These are phyloP conservation scores for Carpatolechia fugitivella DNA, from an alignment of 2,888 invertebrate species.

Conservation along the genomic window DNA sequence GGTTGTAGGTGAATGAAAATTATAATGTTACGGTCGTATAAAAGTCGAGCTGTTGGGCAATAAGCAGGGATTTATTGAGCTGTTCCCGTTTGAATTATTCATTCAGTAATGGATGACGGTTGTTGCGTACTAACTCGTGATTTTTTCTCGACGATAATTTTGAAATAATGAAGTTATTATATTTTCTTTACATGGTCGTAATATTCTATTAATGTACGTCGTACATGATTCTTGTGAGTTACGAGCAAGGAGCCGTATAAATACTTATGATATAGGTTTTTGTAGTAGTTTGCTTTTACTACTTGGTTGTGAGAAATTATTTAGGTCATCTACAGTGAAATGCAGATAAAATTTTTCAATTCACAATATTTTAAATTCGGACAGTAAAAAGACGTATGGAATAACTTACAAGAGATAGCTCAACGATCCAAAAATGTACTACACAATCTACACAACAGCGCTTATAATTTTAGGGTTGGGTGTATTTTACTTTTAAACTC, in stretches of 20 bases:
- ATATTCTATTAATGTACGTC: not conserved
- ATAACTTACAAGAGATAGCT: no score
- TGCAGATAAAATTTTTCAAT: no score
- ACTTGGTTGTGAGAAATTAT: not conserved
- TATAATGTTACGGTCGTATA: conserved; percentile 21
- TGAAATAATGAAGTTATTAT: conserved; percentile 5
- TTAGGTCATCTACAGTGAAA: not conserved
- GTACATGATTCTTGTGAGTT: not conserved
- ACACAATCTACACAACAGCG: no score
- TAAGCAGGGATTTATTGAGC: conserved; percentile 27
- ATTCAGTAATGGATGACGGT: conserved; percentile 14
- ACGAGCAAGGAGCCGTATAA: not conserved
- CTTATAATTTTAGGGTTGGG: no score
- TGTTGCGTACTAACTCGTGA: conserved; percentile 10
- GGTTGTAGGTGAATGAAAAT: conserved; percentile 21
- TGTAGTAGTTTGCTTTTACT: not conserved
- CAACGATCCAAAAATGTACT: no score
- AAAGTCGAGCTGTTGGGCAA: conserved; percentile 19
- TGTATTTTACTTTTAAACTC: no score
- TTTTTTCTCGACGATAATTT: conserved; percentile 8
- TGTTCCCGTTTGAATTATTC: conserved; percentile 20
- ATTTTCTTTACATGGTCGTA: conserved; percentile 5
- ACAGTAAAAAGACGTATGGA: no score
- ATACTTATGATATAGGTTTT: not conserved
- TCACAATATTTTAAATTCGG: not conserved